These are phyloP conservation scores for Acipenser oxyrinchus DNA, from an alignment of 2,797 vertebrate species.

Conservation along the genomic window DNA sequence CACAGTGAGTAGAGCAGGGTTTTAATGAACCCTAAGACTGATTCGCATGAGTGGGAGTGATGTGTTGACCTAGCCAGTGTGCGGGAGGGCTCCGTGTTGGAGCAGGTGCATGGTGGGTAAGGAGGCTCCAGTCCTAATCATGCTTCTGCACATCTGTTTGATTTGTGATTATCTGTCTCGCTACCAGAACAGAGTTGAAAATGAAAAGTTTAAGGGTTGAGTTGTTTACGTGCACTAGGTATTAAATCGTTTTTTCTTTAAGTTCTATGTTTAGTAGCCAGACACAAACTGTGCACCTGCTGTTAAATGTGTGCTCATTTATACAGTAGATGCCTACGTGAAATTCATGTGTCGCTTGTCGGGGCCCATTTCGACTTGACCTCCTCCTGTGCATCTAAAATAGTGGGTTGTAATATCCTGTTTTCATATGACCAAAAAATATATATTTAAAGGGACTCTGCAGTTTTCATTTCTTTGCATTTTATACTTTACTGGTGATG, in stretches of 20 bases:
- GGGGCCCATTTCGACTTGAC: conserved; percentile 27
- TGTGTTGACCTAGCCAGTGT: too few relatives aligned
- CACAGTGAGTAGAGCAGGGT: too few relatives aligned
- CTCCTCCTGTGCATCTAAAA: conserved; percentile 35
- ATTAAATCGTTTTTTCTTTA: conserved; percentile 25
- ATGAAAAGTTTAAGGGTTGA: background rate
- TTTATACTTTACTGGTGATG: conserved; percentile 49
- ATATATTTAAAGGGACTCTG: conserved; percentile 36
- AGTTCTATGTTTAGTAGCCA: conserved; percentile 21
- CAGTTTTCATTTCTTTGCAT: conserved; percentile 18
- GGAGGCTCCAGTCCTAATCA: too few relatives aligned
- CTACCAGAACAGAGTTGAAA: too few relatives aligned
- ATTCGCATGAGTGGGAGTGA: too few relatives aligned
- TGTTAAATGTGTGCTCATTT: conserved; percentile 28
- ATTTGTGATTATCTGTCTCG: too few relatives aligned
- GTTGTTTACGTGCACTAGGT: background rate
- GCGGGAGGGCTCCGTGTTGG: too few relatives aligned
- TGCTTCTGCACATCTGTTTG: too few relatives aligned
- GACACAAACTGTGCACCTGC: conserved; percentile 34
- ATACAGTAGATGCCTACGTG: conserved; percentile 36
- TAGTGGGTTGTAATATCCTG: conserved; percentile 34
- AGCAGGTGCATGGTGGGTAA: too few relatives aligned
- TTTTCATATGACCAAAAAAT: conserved; percentile 38
- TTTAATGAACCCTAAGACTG: too few relatives aligned
- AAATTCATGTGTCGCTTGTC: conserved; percentile 48